These are phyloP conservation scores for Passer domesticus DNA, from an alignment of 2,113 vertebrate species.

Conservation along the genomic window DNA sequence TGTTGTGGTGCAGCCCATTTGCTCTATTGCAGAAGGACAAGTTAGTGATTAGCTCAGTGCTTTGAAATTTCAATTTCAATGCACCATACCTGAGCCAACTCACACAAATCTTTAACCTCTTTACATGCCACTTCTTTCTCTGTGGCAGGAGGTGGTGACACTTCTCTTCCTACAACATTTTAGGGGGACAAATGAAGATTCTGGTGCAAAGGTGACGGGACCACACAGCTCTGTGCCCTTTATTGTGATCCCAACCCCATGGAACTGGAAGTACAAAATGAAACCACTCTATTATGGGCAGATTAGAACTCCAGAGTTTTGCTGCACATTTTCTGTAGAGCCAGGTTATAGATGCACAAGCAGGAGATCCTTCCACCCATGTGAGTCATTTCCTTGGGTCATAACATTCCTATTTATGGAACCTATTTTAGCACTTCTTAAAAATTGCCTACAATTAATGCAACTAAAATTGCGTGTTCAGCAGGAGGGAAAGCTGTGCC, in stretches of 20 bases:
- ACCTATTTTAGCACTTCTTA: neutral
- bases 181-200: neutral
- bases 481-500: neutral
- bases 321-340: neutral
- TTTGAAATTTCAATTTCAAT: neutral
- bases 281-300: neutral
- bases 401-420: constrained; percentile 8
- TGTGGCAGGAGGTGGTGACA: neutral
- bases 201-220: neutral
- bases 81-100: neutral
- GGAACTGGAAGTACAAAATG: neutral
- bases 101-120: neutral
- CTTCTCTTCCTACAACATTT: neutral
- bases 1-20: accelerated
- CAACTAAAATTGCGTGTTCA: neutral
- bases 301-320: neutral
- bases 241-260: accelerated
- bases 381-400: neutral
- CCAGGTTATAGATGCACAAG: neutral
- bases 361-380: neutral
- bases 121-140: neutral
- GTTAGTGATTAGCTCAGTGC: neutral
- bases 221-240: neutral
- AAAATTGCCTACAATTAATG: constrained; percentile 10
- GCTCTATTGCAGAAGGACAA: neutral